Evolutionary conservation across 1,140 invertebrate species (phyloP), one percentile per base, ranked within the genome.

Genomic region (Parapsyche elsis): DNA sequence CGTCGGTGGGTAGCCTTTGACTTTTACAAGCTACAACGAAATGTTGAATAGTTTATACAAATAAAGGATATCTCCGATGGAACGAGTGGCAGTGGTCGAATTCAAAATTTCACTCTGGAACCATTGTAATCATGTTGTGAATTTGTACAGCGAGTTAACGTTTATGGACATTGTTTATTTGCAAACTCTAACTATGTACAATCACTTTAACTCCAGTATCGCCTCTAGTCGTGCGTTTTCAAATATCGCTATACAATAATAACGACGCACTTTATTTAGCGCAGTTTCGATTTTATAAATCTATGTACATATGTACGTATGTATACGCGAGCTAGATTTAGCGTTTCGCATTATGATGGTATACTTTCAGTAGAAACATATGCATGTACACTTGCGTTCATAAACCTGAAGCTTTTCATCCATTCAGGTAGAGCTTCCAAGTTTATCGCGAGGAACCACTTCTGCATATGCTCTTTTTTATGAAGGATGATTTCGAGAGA

Each of bases 371-470:
- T 16, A 16, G 1, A 2, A 5, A 53, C 12, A 5, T 12, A 14
- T 53, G 12, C 12, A 12, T 53, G 49, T 38, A 38, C 7, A 38
- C 7, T 4, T 38, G 7, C 30, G 7, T 38, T 4, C 7, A 7
- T 21, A 61, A 7, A 61, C 14, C n/a, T 19, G 16, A 16, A 61
- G 57, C 57, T 61, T 61, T 61, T 61, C 57, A 61, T 61, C 57
- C 57, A 61, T 61, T 61, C 57, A 61, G 57, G 30, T 1, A 61
- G 57, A 19, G 57, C n/a, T 21, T 61, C 57, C 57, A 21, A 16
- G 5, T 61, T 61, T 61, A 61, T 61, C 57, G 21, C 21, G 16
- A 61, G 21, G 57, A 61, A 21, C 57, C 57, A 61, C 57, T 61
- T 61, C 16, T 61, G 57, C 16, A 61, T 61, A 21, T 19, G 57